phyloP scores from a whole-genome alignment of 2,113 vertebrate genomes.

The Pithys albifrons region DNA sequence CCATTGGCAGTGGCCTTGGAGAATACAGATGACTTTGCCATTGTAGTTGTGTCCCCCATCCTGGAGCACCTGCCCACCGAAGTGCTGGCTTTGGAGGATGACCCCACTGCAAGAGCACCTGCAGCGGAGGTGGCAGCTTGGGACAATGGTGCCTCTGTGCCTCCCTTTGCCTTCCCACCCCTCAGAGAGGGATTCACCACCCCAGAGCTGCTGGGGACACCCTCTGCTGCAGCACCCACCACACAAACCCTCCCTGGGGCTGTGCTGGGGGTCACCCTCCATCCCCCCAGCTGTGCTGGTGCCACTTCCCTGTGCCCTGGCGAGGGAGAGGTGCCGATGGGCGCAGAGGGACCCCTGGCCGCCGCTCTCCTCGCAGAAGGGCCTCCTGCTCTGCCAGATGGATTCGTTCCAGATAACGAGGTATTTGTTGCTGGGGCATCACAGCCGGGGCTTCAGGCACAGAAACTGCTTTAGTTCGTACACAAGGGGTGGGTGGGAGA shows the following conservation, averaged over 20 bases:
- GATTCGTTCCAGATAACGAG: conserved; percentile 75
- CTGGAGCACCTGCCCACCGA: not conserved
- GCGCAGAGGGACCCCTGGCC: not conserved
- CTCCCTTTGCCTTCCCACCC: not conserved
- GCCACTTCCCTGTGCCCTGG: fast-evolving
- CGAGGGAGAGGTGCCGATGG: fast-evolving
- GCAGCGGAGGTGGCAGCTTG: not conserved
- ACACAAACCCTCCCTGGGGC: not conserved
- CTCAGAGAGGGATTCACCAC: not conserved
- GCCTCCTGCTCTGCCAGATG: conserved; percentile 61
- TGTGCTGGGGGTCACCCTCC: fast-evolving
- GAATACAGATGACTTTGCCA: not conserved
- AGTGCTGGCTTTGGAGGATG: not conserved
- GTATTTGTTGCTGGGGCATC: conserved; percentile 70
- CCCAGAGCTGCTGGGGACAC: not conserved
- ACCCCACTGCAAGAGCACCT: fast-evolving
- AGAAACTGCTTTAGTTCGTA: not conserved
- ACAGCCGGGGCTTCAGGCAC: not conserved
- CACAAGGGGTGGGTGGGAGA: conserved; percentile 9
- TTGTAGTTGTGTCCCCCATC: fast-evolving
- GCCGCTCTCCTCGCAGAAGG: conserved; percentile 20
- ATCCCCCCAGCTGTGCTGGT: not conserved
- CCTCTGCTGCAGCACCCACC: not conserved
- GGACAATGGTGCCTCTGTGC: not conserved
- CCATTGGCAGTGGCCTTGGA: not conserved